Base-by-base conservation (phyloP, 2,888 invertebrate species). In the Xanthia icteritia region DNA sequence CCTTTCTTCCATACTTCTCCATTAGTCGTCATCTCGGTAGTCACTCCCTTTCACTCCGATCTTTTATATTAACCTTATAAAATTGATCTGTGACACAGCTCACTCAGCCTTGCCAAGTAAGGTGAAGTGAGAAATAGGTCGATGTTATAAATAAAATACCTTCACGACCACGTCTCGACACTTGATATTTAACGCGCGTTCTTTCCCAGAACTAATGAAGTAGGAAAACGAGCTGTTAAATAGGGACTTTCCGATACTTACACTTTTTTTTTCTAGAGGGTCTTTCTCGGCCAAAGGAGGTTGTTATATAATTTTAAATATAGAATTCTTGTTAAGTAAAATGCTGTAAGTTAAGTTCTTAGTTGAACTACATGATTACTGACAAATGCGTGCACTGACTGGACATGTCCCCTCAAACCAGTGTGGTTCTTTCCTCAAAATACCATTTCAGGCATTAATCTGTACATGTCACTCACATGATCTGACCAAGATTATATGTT, bases 201-300 rank as follows among this genome's bases (percentile, higher is more conserved):
- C 77, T 83, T 72, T 58, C 75, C 76, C 61, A 27, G 58, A n/a
- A 31, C 65, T 85, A 85, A 86, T 86, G 83, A 86, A 83, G 64
- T 15, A 76, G 85, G 77, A 81, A 83, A 83, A 84, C 17, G 66
- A 48, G 31, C 75, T 13, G n/a, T 39, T 48, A 60, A 70, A 31
- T 60, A 48, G 66, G 73, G 60, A 48, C 61, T 84, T 76, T 58
- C 58, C 67, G 67, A 79, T 81, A 81, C 61, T 67, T 13, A 36
- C 39, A 0, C 11, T 31, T 27, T 78, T 77, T 63, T 58, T 4
- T 61, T 45, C 27, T n/a, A 8, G 17, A 61, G 9, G n/a, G 20
- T 42, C 2, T 54, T 36, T 54, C 8, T 36, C 23, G 17, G 31
- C 6, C 5, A 11, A 56, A 39, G 27, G 75, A 65, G 17, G 56